A percentile compares a stretch with the other conserved stretches of the same genome.
Evolutionary conservation across 1,140 invertebrate species (phyloP).

Genomic region (Araneus ventricosus): DNA sequence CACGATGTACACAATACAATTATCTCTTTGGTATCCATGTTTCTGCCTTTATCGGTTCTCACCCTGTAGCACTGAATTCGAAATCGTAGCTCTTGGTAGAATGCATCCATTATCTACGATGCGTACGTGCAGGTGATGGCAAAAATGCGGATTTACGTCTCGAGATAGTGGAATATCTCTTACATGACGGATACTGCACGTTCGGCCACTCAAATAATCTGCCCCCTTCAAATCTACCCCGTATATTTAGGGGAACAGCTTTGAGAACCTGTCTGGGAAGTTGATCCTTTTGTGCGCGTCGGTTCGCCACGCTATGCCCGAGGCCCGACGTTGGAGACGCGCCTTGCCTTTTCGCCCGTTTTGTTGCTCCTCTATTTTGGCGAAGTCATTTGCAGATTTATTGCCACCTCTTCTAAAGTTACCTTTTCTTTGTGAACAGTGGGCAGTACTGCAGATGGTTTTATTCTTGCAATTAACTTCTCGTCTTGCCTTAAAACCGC

Average conservation of each 20-base stretch:
- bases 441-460: not conserved
- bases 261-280: not conserved
- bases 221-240: not conserved
- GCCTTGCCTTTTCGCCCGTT: not conserved
- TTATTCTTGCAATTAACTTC: not conserved
- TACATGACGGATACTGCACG: conserved; percentile 18
- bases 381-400: not conserved
- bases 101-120: not conserved
- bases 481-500: not conserved
- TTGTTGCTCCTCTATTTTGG: no score
- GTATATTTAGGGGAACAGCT: not conserved
- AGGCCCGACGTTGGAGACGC: not conserved
- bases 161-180: not conserved
- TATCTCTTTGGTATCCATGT: no score
- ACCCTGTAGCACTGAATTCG: no score
- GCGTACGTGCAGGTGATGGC: not conserved
- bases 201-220: not conserved
- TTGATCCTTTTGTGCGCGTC: not conserved
- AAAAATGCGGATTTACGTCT: not conserved
- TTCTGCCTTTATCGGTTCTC: no score
- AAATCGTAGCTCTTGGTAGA: no score
- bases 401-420: not conserved
- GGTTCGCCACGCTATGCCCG: not conserved
- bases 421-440: no score
- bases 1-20: no score